Percentiles rank a stretch among this genome's conserved stretches.
These are phyloP conservation scores for Oncorhynchus mykiss DNA, from an alignment of 2,113 vertebrate species.

Conservation along the genomic window DNA sequence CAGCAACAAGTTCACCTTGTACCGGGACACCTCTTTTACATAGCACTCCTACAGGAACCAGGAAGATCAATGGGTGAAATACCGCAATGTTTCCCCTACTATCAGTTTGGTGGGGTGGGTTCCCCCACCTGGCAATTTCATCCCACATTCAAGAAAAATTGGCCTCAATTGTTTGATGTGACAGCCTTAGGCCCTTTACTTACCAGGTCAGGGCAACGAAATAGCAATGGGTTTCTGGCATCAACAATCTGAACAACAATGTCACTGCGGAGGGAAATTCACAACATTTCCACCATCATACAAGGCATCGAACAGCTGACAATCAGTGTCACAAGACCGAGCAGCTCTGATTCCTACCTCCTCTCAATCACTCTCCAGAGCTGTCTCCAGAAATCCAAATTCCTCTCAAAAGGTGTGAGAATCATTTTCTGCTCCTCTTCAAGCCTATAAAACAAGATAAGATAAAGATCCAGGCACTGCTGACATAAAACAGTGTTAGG, in stretches of 20 bases:
- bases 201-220: slow-evolving; percentile 93
- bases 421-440: slow-evolving; percentile 94
- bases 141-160: not conserved
- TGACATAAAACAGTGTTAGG: not conserved
- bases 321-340: not conserved
- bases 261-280: slow-evolving; percentile 76
- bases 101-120: not conserved
- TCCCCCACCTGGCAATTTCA: not conserved
- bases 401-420: slow-evolving; percentile 94
- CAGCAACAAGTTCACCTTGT: slow-evolving; percentile 91
- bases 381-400: slow-evolving; percentile 97
- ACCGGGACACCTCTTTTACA: slow-evolving; percentile 80
- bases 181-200: slow-evolving; percentile 50
- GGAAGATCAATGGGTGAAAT: not conserved
- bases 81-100: not conserved
- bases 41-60: slow-evolving; percentile 81
- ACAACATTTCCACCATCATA: not conserved
- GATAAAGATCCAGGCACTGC: not conserved
- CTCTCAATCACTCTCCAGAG: slow-evolving; percentile 98
- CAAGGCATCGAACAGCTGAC: not conserved
- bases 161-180: not conserved
- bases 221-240: slow-evolving; percentile 92
- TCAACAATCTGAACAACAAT: slow-evolving; percentile 95
- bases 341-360: slow-evolving; percentile 73
- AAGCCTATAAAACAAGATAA: slow-evolving; percentile 68